These are phyloP conservation scores for Biston stratarius DNA, from an alignment of 2,888 invertebrate species.

Conservation along the genomic window DNA sequence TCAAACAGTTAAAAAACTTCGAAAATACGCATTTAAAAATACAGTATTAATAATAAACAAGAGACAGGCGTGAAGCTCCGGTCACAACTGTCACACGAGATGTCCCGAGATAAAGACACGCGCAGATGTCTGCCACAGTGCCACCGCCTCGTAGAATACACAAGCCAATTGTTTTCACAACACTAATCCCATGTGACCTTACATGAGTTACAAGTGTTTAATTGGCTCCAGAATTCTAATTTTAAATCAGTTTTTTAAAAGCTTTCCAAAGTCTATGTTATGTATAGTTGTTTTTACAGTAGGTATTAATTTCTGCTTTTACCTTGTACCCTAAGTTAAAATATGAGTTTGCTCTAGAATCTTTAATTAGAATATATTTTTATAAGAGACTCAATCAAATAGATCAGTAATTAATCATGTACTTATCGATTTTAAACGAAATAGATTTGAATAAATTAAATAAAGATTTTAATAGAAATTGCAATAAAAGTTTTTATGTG, in stretches of 20 bases:
- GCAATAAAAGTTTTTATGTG: no score
- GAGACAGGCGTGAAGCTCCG: conserved; percentile 43
- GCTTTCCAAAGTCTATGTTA: conserved; percentile 5
- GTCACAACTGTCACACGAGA: conserved; percentile 59
- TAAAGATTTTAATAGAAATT: no score
- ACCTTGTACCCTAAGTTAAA: no score
- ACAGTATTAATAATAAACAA: conserved; percentile 42
- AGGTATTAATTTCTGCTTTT: no score
- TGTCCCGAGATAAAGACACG: conserved; percentile 74
- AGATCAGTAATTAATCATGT: no score
- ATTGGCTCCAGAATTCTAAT: conserved; percentile 47
- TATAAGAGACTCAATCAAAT: no score
- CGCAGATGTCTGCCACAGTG: conserved; percentile 66
- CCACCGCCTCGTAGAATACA: conserved; percentile 63
- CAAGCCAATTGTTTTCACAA: conserved; percentile 64
- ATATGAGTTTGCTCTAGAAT: no score
- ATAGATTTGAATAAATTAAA: no score
- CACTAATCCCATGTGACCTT: conserved; percentile 65
- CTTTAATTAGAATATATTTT: no score
- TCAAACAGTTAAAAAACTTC: conserved; percentile 18
- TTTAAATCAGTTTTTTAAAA: conserved; percentile 1
- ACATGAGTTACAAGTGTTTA: conserved; percentile 56
- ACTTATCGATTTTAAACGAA: no score
- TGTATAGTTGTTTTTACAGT: background rate
- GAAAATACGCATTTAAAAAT: conserved; percentile 42